These are phyloP conservation scores for Autographa gamma DNA, from an alignment of 2,888 invertebrate genomes.

Conservation along the genomic window DNA sequence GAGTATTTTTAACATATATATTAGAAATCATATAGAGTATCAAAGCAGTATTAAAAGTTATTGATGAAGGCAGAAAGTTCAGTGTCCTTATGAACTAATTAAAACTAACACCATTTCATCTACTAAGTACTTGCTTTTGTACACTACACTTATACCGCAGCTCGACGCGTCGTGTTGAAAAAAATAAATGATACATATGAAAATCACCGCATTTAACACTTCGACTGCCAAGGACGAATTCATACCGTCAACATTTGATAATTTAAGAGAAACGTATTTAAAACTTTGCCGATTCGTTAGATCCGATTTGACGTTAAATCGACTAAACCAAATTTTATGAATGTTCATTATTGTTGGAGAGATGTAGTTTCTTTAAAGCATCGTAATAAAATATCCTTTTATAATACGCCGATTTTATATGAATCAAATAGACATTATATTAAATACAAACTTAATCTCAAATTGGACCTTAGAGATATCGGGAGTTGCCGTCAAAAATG, in stretches of 20 bases:
- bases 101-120: constrained; percentile 50
- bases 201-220: constrained; percentile 53
- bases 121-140: constrained; percentile 53
- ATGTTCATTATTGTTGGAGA: neutral
- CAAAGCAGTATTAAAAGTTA: constrained; percentile 29
- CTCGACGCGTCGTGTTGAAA: constrained; percentile 54
- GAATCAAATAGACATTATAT: neutral
- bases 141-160: constrained; percentile 55
- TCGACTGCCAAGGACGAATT: constrained; percentile 41
- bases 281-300: neutral
- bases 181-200: constrained; percentile 58
- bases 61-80: constrained; percentile 39
- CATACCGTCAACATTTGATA: neutral
- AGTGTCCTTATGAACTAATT: constrained; percentile 51
- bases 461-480: neutral
- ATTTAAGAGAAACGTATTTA: neutral
- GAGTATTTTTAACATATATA: constrained; percentile 24
- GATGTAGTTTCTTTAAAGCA: neutral
- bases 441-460: neutral
- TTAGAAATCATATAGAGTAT: constrained; percentile 24
- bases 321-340: neutral
- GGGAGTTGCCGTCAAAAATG: constrained; percentile 16
- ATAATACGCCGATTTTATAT: constrained; percentile 3
- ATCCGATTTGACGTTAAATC: neutral
- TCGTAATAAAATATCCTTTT: neutral